A percentile compares a stretch with the other conserved stretches of the same genome.
Conservation (phyloP, 35 echinoderm and acorn worm species). For the Eucidaris tribuloides region DNA sequence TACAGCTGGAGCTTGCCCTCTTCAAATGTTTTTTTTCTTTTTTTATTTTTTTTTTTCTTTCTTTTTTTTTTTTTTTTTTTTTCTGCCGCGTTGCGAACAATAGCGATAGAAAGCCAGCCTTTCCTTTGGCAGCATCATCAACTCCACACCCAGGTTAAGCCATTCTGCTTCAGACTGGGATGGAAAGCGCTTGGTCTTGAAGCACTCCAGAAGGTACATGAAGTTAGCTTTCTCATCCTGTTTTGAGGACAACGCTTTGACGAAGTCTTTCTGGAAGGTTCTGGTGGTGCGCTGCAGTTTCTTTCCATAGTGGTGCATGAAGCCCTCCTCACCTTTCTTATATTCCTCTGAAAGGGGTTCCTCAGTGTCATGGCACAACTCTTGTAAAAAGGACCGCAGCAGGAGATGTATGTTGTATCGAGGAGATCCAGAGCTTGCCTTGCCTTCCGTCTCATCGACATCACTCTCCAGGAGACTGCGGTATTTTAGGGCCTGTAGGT, state of each 20-base stretch:
- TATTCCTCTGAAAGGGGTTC: slow-evolving; percentile 23
- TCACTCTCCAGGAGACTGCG: slow-evolving; percentile 85
- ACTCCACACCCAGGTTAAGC: slow-evolving; percentile 63
- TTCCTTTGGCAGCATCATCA: slow-evolving; percentile 51
- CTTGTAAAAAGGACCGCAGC: slow-evolving; percentile 68
- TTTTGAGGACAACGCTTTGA: slow-evolving; percentile 36
- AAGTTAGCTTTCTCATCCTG: slow-evolving; percentile 83
- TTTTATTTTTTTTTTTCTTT: no score
- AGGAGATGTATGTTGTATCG: slow-evolving; percentile 82
- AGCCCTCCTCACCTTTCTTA: slow-evolving; percentile 51
- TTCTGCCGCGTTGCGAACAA: no score
- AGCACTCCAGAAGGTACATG: slow-evolving; percentile 36
- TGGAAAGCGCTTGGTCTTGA: slow-evolving; percentile 42
- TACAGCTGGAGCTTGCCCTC: slow-evolving; percentile 39
- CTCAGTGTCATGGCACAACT: slow-evolving; percentile 35
- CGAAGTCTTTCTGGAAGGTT: slow-evolving; percentile 55
- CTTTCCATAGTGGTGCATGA: slow-evolving; percentile 60
- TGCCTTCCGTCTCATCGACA: slow-evolving; percentile 20
- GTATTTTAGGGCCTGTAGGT: slow-evolving; percentile 79
- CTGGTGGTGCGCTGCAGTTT: slow-evolving; percentile 55
- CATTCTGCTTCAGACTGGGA: slow-evolving; percentile 43
- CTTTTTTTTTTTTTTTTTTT: no score
- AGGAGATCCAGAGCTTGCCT: background rate
- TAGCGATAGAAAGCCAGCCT: slow-evolving; percentile 28
- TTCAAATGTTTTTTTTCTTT: no score